Conservation (phyloP, 2,113 vertebrate species). For the Otus sunia region DNA sequence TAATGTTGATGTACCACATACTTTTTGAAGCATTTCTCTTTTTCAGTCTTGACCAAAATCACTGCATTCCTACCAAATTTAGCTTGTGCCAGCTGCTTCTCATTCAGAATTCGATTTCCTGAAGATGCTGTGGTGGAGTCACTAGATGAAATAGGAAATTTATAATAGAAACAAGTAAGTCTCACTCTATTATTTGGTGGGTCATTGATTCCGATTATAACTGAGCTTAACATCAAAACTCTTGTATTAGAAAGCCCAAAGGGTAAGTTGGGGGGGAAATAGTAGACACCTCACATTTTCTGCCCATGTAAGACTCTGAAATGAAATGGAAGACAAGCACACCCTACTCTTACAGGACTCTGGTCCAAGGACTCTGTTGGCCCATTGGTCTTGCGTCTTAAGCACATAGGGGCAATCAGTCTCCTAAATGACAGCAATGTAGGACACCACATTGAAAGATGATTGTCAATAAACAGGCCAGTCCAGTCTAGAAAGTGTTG, state of each 20-base stretch:
- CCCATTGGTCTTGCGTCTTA: background rate
- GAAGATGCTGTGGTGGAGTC: background rate
- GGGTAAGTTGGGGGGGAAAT: background rate
- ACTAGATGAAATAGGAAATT: background rate
- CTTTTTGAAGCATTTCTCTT: background rate
- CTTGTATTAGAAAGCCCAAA: background rate
- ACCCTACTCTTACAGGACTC: background rate
- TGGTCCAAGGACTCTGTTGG: background rate
- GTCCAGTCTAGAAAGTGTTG: background rate
- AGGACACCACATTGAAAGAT: background rate
- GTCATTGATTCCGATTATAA: background rate
- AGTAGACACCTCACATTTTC: background rate
- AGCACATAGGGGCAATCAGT: background rate
- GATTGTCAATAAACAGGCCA: background rate
- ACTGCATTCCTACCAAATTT: background rate
- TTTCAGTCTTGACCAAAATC: background rate
- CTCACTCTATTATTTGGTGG: background rate
- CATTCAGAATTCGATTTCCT: constrained; percentile 13
- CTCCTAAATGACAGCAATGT: background rate
- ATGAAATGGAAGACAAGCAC: background rate
- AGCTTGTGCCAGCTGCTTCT: constrained; percentile 3
- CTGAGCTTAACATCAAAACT: background rate
- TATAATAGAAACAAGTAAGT: background rate
- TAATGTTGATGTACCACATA: background rate
- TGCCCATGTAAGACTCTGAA: background rate